Conservation (phyloP, 2,888 invertebrate species). For the Aspidapion aeneum region DNA sequence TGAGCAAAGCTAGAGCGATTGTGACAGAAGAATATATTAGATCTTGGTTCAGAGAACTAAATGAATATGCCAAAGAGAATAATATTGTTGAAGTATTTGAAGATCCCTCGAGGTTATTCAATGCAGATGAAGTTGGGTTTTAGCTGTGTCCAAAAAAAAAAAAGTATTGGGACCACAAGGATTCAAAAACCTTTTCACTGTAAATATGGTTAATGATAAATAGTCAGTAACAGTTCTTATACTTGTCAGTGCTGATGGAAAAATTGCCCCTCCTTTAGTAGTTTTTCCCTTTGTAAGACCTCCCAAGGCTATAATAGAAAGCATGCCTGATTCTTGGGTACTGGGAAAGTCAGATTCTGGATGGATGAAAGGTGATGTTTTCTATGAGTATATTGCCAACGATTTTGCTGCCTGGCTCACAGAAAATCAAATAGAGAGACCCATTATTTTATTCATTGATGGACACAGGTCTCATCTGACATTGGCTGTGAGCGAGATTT, state of each 20-base stretch:
- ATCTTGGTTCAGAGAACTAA: conserved; percentile 16
- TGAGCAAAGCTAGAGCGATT: conserved; percentile 20
- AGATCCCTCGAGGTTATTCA: conserved; percentile 33
- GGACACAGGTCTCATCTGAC: too few relatives aligned
- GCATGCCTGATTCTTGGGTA: conserved; percentile 24
- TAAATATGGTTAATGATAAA: too few relatives aligned
- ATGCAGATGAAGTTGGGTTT: conserved; percentile 40
- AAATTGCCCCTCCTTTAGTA: conserved; percentile 22
- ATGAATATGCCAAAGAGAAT: not conserved
- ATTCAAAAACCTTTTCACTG: too few relatives aligned
- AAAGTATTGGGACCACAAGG: conserved; percentile 24
- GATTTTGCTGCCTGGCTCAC: conserved; percentile 21
- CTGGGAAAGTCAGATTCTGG: conserved; percentile 30
- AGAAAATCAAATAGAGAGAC: too few relatives aligned
- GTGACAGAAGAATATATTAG: conserved; percentile 16
- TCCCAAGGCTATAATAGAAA: conserved; percentile 23
- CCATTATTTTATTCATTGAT: too few relatives aligned
- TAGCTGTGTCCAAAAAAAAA: conserved; percentile 29
- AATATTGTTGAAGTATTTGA: conserved; percentile 14
- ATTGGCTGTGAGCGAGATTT: conserved; percentile 21
- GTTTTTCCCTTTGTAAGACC: too few relatives aligned
- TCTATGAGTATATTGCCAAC: conserved; percentile 23
- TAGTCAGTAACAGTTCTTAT: conserved; percentile 35
- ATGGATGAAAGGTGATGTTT: conserved; percentile 28
- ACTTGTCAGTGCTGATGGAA: conserved; percentile 23